Evolutionary conservation across 2,888 invertebrate genomes (phyloP), one percentile per base, ranked within the genome.

Genomic region (Ypsolopha scabrella): DNA sequence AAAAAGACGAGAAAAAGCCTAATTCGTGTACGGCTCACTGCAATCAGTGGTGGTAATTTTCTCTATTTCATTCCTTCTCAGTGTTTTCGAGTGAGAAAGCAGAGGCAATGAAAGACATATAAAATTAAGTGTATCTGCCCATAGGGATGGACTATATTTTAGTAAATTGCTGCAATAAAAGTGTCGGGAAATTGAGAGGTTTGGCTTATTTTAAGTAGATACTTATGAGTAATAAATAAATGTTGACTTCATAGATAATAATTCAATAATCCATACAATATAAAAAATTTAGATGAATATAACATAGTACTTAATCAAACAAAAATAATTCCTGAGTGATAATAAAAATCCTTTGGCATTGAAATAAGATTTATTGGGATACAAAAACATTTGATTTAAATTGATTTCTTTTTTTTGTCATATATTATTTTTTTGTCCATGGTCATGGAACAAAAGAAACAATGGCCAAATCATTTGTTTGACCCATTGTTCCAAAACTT

Each of bases 1-100:
- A 72, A 67, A 69, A 73, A 67, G 62, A 74, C 72, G 33, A 73
- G 68, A 70, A 79, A 77, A 74, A 73, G 70, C 73, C 80, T 85
- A 82, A 83, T 82, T 83, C 83, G 74, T 80, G 76, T 80, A 77
- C 75, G 77, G 79, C 78, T 81, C 77, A 75, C 75, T 79, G 80
- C 80, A 80, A 83, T 83, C 82, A 80, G 73, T 75, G 76, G 76
- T 72, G 73, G 80, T 76, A 74, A 81, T 81, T 82, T 80, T 65
- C 63, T 61, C 66, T 61, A 55, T 74, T 74, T 66, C 70, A 35
- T 64, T 64, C 53, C 37, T 37, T 36, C 52, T 51, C 51, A 24
- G 58, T 53, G 51, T 52, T 67, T 56, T 56, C 53, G 63, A 71
- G 58, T 48, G 66, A 62, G 73, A 76, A 14, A 55, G 59, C 39